Percentiles rank a stretch among this genome's conserved stretches.
Evolutionary conservation across 2,888 invertebrate genomes (phyloP).

Genomic region (Helicoverpa assulta): DNA sequence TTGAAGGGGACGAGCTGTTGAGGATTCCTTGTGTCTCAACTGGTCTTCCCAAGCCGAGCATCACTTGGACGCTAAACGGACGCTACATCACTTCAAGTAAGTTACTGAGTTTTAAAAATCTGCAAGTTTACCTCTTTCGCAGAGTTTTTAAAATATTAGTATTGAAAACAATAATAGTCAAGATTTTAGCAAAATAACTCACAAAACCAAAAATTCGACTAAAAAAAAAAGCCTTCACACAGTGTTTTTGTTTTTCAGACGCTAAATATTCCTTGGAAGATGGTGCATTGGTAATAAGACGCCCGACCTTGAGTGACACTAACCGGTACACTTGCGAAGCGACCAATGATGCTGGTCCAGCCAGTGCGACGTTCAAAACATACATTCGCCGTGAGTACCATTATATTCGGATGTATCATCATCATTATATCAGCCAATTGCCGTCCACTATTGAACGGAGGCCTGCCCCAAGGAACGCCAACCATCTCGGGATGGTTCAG

Average conservation of each 20-base stretch:
- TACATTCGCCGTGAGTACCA: slow-evolving; percentile 39
- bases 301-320: slow-evolving; percentile 37
- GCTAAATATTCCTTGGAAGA: slow-evolving; percentile 33
- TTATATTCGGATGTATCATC: no score
- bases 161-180: no score
- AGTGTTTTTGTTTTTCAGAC: slow-evolving; percentile 26
- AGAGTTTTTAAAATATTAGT: no score
- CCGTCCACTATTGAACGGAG: no score
- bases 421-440: no score
- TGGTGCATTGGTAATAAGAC: slow-evolving; percentile 35
- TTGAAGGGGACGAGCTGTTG: slow-evolving; percentile 39
- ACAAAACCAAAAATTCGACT: no score
- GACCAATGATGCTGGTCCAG: slow-evolving; percentile 25
- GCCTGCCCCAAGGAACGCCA: no score
- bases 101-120: not conserved
- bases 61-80: slow-evolving; percentile 41
- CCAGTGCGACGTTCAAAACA: slow-evolving; percentile 24
- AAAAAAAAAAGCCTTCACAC: no score
- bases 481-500: no score
- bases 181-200: no score
- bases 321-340: slow-evolving; percentile 43
- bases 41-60: slow-evolving; percentile 45
- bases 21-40: slow-evolving; percentile 42
- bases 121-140: no score
- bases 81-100: slow-evolving; percentile 30